Percentiles rank a stretch among this genome's conserved stretches.
These are phyloP conservation scores for Callospermophilus lateralis DNA, from an alignment of 2,113 vertebrate genomes.

Conservation along the genomic window DNA sequence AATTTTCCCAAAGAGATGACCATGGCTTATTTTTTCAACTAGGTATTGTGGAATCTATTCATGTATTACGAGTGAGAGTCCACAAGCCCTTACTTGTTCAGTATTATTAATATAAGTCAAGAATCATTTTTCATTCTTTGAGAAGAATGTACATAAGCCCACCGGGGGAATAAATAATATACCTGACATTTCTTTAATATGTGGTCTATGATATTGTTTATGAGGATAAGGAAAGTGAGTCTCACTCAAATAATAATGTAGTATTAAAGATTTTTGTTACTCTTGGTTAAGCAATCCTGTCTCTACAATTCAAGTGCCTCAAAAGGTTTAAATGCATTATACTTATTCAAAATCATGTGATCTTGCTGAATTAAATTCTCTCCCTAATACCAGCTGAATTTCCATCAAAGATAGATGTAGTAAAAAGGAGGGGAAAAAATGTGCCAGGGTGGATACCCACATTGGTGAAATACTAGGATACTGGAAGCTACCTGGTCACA, in stretches of 20 bases:
- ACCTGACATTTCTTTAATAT: background rate
- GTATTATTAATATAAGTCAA: background rate
- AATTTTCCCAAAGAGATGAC: conserved; percentile 60
- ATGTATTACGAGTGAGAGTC: background rate
- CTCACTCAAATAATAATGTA: background rate
- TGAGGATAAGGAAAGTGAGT: conserved; percentile 7
- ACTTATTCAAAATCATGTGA: background rate
- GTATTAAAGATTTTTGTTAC: background rate
- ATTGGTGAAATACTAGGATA: background rate
- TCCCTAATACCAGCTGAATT: background rate
- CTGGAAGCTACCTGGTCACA: background rate
- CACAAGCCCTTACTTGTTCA: background rate
- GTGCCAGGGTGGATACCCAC: background rate
- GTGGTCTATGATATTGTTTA: background rate
- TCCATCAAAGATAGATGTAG: background rate
- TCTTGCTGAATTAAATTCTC: background rate
- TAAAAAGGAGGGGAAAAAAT: background rate
- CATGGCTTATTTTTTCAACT: conserved; percentile 59
- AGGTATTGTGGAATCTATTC: background rate
- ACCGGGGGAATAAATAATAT: background rate
- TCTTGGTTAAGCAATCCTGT: background rate
- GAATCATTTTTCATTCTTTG: background rate
- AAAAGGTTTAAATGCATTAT: background rate
- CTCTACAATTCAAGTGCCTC: background rate
- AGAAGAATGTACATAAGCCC: background rate